Conservation (phyloP, 2,888 invertebrate genomes). For the Machimus rusticus region DNA sequence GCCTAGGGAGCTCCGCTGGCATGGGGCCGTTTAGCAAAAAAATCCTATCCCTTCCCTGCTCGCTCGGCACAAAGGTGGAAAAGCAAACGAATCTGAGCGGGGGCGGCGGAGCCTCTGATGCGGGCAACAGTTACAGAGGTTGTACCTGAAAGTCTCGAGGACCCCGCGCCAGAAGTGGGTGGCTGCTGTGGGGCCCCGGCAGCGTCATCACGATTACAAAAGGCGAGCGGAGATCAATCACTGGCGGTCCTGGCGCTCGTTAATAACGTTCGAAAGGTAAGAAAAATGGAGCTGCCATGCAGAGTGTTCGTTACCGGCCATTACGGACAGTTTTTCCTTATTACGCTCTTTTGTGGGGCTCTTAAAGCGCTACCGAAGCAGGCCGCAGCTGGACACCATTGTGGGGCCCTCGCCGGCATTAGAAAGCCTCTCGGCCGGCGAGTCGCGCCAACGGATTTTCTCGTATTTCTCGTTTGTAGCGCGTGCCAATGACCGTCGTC, state of each 20-base stretch:
- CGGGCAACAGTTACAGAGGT: not conserved
- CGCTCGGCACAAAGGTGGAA: not conserved
- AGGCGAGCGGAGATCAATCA: constrained; percentile 11
- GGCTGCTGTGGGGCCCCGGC: not conserved
- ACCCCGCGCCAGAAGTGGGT: not conserved
- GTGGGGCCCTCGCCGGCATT: not conserved
- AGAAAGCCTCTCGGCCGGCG: not conserved
- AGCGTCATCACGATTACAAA: constrained; percentile 1
- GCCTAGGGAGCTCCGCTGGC: not conserved
- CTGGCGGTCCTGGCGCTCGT: constrained; percentile 5
- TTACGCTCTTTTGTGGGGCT: not conserved
- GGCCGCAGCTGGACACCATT: not conserved
- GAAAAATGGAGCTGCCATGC: constrained; percentile 22
- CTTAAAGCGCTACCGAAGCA: not conserved
- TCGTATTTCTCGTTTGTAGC: constrained; percentile 23
- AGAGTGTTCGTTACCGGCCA: constrained; percentile 20
- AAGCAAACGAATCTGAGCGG: not conserved
- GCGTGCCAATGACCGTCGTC: constrained; percentile 26
- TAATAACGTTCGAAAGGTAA: constrained; percentile 17
- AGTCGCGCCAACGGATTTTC: constrained; percentile 13
- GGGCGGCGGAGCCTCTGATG: not conserved
- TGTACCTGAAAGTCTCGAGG: not conserved
- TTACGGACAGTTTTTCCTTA: constrained; percentile 10
- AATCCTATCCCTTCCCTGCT: not conserved
- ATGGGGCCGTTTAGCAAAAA: not conserved